A percentile compares a stretch with the other conserved stretches of the same genome.
phyloP scores from a whole-genome alignment of 2,797 vertebrate species.

The Sciurus vulgaris region DNA sequence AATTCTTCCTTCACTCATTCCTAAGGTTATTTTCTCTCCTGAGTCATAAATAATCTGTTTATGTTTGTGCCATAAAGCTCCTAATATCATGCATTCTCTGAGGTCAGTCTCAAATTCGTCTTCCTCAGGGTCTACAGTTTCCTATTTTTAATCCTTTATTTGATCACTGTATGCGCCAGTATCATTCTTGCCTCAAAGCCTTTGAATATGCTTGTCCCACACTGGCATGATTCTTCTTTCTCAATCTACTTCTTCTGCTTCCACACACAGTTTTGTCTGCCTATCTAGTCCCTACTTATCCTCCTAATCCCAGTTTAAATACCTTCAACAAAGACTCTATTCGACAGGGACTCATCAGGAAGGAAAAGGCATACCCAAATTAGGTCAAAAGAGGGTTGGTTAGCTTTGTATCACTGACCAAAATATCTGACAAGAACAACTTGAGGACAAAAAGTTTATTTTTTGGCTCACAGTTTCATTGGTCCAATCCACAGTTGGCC shows the following conservation, averaged over 20 bases:
- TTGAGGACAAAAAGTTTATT: no score
- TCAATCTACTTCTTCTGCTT: not conserved
- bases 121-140: not conserved
- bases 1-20: not conserved
- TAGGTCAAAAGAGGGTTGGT: not conserved
- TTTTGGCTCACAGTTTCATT: no score
- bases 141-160: not conserved
- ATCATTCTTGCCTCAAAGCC: not conserved
- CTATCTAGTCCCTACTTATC: not conserved
- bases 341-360: not conserved
- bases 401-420: no score
- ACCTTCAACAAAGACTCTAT: not conserved
- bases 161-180: not conserved
- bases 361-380: not conserved
- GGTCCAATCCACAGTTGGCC: no score
- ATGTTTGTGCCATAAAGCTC: not conserved
- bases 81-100: not conserved
- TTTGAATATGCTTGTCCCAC: not conserved
- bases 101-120: not conserved
- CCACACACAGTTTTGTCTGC: not conserved
- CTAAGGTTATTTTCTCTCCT: not conserved
- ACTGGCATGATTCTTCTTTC: not conserved
- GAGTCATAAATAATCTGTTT: not conserved
- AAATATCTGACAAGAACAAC: no score
- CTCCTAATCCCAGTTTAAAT: not conserved